Conservation (phyloP, 2,797 vertebrate genomes). For the Spondyliosoma cantharus region DNA sequence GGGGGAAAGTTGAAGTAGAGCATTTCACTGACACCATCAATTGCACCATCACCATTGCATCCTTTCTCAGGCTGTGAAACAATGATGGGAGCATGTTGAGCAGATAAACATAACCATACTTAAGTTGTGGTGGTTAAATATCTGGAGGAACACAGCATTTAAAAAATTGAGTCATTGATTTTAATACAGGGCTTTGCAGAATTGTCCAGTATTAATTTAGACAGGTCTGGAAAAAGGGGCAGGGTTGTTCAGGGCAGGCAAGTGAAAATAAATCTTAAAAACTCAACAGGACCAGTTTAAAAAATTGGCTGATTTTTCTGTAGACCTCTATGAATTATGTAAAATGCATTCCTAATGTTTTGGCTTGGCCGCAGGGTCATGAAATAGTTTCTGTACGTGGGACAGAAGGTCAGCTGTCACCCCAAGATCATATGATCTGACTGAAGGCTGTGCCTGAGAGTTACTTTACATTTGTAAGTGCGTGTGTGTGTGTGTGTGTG, state of each 20-base stretch:
- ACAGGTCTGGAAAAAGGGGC: not conserved
- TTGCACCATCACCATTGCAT: not conserved
- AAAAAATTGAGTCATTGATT: not conserved
- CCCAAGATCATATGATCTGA: conserved; percentile 58
- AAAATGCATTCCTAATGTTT: conserved; percentile 65
- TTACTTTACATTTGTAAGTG: conserved; percentile 19
- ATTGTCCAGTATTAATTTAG: not conserved
- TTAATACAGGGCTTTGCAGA: conserved; percentile 4
- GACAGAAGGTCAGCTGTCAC: conserved; percentile 72
- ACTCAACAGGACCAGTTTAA: conserved; percentile 41
- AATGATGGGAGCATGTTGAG: not conserved
- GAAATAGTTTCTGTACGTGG: conserved; percentile 56
- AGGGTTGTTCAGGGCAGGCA: not conserved
- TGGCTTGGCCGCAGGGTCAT: conserved; percentile 63
- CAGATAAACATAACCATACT: not conserved
- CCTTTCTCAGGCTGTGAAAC: conserved; percentile 1
- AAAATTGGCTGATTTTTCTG: conserved; percentile 46
- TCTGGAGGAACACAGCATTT: not conserved
- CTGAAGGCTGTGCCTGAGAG: conserved; percentile 60
- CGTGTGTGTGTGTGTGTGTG: not conserved
- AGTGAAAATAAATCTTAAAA: conserved; percentile 18
- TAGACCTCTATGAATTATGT: conserved; percentile 62
- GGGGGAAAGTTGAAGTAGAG: not conserved
- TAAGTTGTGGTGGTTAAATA: not conserved
- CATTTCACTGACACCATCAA: not conserved